phyloP scores from a whole-genome alignment of 1,140 invertebrate genomes.

The Calycopis cecrops region DNA sequence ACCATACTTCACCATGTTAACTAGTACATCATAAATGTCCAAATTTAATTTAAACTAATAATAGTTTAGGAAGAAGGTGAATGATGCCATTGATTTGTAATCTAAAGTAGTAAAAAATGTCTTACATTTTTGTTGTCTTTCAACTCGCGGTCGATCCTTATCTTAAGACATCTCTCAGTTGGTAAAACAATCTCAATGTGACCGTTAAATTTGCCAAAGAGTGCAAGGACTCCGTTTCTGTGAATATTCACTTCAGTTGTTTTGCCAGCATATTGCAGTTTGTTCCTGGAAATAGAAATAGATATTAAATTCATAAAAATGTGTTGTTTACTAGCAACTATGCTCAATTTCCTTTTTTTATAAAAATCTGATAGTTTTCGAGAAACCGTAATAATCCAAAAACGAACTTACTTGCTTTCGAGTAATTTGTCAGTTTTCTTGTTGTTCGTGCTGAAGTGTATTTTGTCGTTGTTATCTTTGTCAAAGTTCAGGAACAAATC shows the following conservation, averaged over 20 bases:
- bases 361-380: no score
- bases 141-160: slow-evolving; percentile 68
- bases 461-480: slow-evolving; percentile 79
- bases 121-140: slow-evolving; percentile 66
- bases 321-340: no score
- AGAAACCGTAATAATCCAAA: no score
- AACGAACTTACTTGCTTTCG: slow-evolving; percentile 80
- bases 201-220: slow-evolving; percentile 60
- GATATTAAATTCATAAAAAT: background rate
- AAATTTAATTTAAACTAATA: no score
- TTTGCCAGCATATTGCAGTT: slow-evolving; percentile 73
- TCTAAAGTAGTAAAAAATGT: background rate
- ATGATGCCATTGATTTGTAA: background rate
- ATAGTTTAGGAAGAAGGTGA: no score
- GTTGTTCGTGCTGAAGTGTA: slow-evolving; percentile 78
- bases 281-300: slow-evolving; percentile 60
- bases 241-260: slow-evolving; percentile 74
- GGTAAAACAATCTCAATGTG: slow-evolving; percentile 77
- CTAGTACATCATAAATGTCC: no score
- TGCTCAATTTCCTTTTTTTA: no score
- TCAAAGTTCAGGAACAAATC: slow-evolving; percentile 81
- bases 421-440: slow-evolving; percentile 75
- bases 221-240: slow-evolving; percentile 54
- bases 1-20: no score
- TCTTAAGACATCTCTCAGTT: slow-evolving; percentile 71